phyloP scores from a whole-genome alignment of 2,113 vertebrate species.

The Sigmodon hispidus region DNA sequence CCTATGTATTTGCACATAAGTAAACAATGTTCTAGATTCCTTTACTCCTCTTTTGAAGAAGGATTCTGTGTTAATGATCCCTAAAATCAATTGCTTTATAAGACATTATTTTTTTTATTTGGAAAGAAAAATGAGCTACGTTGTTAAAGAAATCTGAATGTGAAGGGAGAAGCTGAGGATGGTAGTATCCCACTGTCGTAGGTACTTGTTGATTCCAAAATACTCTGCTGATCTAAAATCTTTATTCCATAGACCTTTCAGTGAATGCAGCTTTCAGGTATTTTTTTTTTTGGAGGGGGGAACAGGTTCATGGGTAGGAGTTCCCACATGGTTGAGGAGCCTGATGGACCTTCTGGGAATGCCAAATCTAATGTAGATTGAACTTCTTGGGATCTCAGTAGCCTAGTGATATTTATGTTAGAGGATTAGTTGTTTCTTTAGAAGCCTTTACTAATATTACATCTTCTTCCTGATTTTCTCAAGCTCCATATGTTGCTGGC shows the following conservation, averaged over 20 bases:
- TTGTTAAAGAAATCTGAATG: background rate
- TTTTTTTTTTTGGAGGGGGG: too few relatives aligned
- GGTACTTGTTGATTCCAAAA: background rate
- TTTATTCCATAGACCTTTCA: background rate
- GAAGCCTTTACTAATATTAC: background rate
- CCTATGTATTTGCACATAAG: background rate
- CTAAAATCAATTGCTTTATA: background rate
- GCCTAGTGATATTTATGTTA: background rate
- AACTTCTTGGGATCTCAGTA: background rate
- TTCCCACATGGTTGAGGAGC: background rate
- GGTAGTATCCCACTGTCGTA: background rate
- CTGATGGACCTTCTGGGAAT: background rate
- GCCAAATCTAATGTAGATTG: background rate
- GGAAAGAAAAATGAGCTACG: background rate
- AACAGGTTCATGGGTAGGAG: background rate
- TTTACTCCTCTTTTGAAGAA: background rate
- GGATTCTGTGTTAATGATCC: background rate
- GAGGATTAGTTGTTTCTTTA: background rate
- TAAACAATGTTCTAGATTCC: background rate
- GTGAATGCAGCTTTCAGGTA: background rate
- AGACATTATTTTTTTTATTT: background rate
- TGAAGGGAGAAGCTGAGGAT: background rate
- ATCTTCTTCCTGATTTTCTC: background rate
- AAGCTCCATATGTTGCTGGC: background rate
- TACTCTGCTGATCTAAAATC: background rate